Evolutionary conservation across 2,888 invertebrate genomes (phyloP).

Genomic region (Gonocerus acuteangulatus): DNA sequence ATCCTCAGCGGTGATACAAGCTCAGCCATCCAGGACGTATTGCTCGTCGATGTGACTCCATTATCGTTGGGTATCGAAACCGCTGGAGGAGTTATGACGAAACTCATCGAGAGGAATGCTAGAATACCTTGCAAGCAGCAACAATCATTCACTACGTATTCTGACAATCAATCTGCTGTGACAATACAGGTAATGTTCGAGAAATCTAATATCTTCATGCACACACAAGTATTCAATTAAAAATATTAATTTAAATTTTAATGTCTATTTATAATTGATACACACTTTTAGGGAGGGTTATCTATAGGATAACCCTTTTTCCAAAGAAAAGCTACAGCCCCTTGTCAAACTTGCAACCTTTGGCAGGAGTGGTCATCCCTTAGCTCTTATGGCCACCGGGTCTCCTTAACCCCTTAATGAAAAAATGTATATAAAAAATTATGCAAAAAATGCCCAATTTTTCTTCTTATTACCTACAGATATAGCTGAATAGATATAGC

Average conservation of each 20-base stretch:
- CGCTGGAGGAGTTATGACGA: conserved; percentile 70
- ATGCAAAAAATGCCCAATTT: too few relatives aligned
- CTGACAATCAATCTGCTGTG: conserved; percentile 86
- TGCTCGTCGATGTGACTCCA: conserved; percentile 60
- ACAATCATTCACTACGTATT: conserved; percentile 77
- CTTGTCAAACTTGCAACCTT: too few relatives aligned
- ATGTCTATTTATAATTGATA: too few relatives aligned
- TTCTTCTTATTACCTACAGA: too few relatives aligned
- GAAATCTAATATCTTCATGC: not conserved
- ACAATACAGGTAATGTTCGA: conserved; percentile 55
- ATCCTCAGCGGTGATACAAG: conserved; percentile 61
- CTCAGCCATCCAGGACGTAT: conserved; percentile 63
- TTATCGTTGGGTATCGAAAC: conserved; percentile 70
- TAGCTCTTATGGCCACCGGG: too few relatives aligned
- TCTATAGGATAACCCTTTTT: too few relatives aligned
- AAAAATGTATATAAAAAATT: too few relatives aligned
- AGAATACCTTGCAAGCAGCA: conserved; percentile 52
- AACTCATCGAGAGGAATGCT: conserved; percentile 52
- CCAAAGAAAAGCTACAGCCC: too few relatives aligned
- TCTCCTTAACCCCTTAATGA: too few relatives aligned
- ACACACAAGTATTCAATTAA: not conserved
- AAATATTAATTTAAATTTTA: not conserved
- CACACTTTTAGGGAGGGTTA: too few relatives aligned
- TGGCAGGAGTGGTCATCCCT: too few relatives aligned
- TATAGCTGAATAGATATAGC: too few relatives aligned